Evolutionary conservation across 1,140 invertebrate species (phyloP), one percentile per base, ranked within the genome.

Genomic region (Drosophila neocordata): DNA sequence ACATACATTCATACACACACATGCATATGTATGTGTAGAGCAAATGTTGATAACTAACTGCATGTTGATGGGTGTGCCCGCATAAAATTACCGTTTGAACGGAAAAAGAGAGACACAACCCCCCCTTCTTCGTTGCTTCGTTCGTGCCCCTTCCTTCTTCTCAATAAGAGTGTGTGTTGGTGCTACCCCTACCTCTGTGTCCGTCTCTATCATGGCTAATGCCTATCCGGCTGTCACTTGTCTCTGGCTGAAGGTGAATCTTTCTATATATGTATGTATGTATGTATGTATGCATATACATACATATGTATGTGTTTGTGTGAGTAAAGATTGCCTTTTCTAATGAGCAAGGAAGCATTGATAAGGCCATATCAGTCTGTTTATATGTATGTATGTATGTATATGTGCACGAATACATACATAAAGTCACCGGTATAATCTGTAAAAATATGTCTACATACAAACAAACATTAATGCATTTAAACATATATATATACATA

Each of bases 331-430:
- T 55, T 27, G 52, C 24, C 59, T 67, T 55, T 59, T 71, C 48
- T 64, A 79, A 70, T 65, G 77, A 79, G 56, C 77, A 79, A 75
- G 77, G 72, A 79, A 79, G 72, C 77, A 51, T 65, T 68, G 73
- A 75, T 75, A 75, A 75, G 73, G 61, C 65, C 41, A 22, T 58
- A 58, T 69, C 66, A 35, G 57, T 52, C 12, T 15, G 34, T 34
- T 12, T 4, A 11, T 22, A 41, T 1, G 1, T 31, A 6, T 31
- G 27, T n/a, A n/a, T n/a, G 34, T 34, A 24, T 4, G 15, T 22
- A 41, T 1, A 12, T 31, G 27, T 31, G 27, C 2, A 31, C 27
- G 27, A 31, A 31, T 12, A 35, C 34, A 34, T 51, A 31, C 51
- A 65, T 22, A 62, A 18, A 37, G 12, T 9, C 15, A 53, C 38